Evolutionary conservation across 2,113 vertebrate genomes (phyloP).

Genomic region (Bufo bufo): DNA sequence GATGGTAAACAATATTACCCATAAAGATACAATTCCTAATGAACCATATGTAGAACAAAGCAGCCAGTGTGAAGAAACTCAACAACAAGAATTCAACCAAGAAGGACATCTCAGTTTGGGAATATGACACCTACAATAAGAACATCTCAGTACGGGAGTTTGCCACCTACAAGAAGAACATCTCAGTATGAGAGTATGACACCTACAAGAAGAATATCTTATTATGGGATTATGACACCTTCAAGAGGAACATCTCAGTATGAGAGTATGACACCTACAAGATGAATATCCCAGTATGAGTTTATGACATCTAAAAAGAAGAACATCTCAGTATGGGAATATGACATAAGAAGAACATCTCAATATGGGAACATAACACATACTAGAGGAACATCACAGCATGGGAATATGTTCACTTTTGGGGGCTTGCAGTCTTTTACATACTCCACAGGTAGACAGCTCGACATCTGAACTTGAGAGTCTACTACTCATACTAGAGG

Average conservation of each 20-base stretch:
- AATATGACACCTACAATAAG: not conserved
- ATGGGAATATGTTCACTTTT: no score
- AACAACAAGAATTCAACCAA: not conserved
- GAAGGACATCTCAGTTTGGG: not conserved
- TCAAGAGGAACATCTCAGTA: no score
- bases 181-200: not conserved
- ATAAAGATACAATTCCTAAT: slow-evolving; percentile 61
- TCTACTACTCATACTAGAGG: not conserved
- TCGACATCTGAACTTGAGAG: not conserved
- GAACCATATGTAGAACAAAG: not conserved
- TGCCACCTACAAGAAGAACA: not conserved
- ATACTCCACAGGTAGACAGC: not conserved
- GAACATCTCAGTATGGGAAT: no score
- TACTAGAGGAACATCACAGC: no score
- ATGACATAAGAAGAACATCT: no score
- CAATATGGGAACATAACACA: no score
- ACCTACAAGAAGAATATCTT: not conserved
- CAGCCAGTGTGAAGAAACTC: not conserved
- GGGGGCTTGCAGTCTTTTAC: not conserved
- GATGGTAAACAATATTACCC: slow-evolving; percentile 73
- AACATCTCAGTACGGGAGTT: not conserved
- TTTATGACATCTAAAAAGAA: no score
- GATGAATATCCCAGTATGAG: no score
- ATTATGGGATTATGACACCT: no score
- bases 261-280: no score